These are phyloP conservation scores for Andrena marginata DNA, from an alignment of 2,888 invertebrate species.

Conservation along the genomic window DNA sequence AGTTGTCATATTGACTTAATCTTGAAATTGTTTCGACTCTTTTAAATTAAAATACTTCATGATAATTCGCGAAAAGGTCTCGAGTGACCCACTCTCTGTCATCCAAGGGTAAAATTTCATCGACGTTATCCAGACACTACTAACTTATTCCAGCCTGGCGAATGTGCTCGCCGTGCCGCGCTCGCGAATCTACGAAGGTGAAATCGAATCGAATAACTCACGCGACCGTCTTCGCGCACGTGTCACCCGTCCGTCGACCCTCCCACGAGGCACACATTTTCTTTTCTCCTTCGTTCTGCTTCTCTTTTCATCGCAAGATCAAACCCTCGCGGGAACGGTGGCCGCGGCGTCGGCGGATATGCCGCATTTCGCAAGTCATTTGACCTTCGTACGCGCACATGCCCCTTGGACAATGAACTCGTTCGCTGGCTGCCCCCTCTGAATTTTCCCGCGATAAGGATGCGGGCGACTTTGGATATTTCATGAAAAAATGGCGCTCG, in stretches of 20 bases:
- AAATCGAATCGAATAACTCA: constrained; percentile 44
- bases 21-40: no score
- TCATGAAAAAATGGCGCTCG: constrained; percentile 3
- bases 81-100: no score
- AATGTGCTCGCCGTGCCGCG: constrained; percentile 2
- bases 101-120: constrained; percentile 11
- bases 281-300: constrained; percentile 1
- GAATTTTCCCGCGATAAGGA: constrained; percentile 28
- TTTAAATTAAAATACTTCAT: no score
- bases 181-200: constrained; percentile 16
- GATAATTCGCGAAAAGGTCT: no score
- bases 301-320: not conserved
- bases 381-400: constrained; percentile 45
- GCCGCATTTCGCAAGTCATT: constrained; percentile 43
- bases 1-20: no score
- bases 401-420: constrained; percentile 36
- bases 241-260: constrained; percentile 43
- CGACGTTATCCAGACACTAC: not conserved
- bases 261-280: not conserved
- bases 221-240: constrained; percentile 35
- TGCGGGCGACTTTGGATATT: constrained; percentile 24
- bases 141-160: not conserved
- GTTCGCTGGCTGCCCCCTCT: not conserved
- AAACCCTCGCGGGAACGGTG: constrained; percentile 19
- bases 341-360: constrained; percentile 14